phyloP scores from a whole-genome alignment of 53 echinoderm and acorn worm species.

The Actinopyga echinites region DNA sequence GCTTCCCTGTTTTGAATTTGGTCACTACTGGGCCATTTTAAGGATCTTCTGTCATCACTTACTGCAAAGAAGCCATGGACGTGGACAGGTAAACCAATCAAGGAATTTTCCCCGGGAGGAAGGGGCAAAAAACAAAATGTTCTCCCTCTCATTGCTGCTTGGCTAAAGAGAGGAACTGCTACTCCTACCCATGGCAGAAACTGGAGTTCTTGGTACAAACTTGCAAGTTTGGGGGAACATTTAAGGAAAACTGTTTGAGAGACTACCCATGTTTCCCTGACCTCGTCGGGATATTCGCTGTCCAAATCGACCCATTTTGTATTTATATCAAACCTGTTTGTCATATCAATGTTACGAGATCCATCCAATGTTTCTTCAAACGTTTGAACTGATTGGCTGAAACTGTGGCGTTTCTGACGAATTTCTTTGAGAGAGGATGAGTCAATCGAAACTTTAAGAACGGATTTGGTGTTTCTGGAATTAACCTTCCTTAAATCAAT shows the following conservation, averaged over 20 bases:
- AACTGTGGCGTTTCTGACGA: neutral
- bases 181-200: slow-evolving; percentile 55
- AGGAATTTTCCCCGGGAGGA: slow-evolving; percentile 44
- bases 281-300: neutral
- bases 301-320: neutral
- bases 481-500: neutral
- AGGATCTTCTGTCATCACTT: slow-evolving; percentile 43
- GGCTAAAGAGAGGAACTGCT: slow-evolving; percentile 37
- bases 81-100: slow-evolving; percentile 51
- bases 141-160: slow-evolving; percentile 6
- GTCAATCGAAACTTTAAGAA: neutral
- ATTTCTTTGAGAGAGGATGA: neutral
- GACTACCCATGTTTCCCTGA: slow-evolving; percentile 1
- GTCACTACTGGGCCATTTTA: slow-evolving; percentile 61
- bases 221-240: neutral
- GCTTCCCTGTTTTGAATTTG: slow-evolving; percentile 40
- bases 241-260: neutral
- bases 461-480: no score
- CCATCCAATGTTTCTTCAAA: neutral
- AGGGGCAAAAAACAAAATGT: slow-evolving; percentile 61
- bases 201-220: neutral
- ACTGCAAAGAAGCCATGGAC: slow-evolving; percentile 58
- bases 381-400: neutral
- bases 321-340: neutral
- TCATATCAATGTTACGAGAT: neutral